These are phyloP conservation scores for Patiria pectinifera DNA, from an alignment of 53 echinoderm and acorn worm species.

Conservation along the genomic window DNA sequence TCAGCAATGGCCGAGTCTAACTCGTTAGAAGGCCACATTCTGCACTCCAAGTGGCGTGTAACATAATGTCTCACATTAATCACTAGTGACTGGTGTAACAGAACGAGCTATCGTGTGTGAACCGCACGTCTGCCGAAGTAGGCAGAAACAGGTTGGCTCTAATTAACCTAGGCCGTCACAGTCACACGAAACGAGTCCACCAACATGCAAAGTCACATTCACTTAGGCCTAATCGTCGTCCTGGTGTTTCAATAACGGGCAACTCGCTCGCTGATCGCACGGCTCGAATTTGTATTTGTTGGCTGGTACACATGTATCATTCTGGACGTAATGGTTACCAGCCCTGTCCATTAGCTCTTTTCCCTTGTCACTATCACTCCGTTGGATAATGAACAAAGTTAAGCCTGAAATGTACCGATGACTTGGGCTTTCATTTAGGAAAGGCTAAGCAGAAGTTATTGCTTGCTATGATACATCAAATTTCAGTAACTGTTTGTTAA, in stretches of 20 bases:
- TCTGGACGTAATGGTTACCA: neutral
- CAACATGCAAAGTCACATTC: neutral
- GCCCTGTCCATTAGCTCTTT: neutral
- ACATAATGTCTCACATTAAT: neutral
- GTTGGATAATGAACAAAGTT: neutral
- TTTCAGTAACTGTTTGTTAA: no score
- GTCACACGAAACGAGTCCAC: neutral
- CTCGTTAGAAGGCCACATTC: no score
- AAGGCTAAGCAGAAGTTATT: neutral
- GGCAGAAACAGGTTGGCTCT: neutral
- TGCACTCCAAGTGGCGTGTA: no score
- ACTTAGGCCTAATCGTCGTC: conserved; percentile 4
- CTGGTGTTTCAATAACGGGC: neutral
- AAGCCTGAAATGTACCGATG: neutral
- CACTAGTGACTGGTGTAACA: neutral
- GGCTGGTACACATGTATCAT: neutral
- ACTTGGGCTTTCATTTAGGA: neutral
- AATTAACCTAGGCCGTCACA: neutral
- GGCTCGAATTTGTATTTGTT: neutral
- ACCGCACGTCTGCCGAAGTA: neutral
- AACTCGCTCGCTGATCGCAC: neutral
- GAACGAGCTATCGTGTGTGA: neutral
- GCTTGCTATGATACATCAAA: no score
- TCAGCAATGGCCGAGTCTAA: no score
- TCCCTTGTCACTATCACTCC: neutral